Conservation (phyloP, 2,113 vertebrate species). For the Mormyrus lacerda region DNA sequence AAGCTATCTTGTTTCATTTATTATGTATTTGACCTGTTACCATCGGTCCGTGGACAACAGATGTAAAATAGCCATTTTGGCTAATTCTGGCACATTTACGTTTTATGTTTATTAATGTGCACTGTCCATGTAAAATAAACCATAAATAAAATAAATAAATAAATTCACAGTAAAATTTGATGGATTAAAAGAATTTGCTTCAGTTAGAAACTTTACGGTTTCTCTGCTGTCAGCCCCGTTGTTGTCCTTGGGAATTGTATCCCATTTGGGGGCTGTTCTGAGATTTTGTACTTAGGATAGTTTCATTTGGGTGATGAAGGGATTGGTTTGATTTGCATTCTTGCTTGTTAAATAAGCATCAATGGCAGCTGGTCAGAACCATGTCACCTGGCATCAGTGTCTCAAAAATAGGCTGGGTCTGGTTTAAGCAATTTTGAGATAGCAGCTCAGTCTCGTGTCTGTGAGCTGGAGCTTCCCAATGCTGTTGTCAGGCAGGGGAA, state of each 20-base stretch:
- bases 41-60: too few relatives aligned
- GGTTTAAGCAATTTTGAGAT: not conserved
- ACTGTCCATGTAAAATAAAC: too few relatives aligned
- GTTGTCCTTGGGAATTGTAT: constrained; percentile 11
- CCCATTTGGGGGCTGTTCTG: constrained; percentile 16
- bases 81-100: too few relatives aligned
- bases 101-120: too few relatives aligned
- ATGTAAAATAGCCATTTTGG: too few relatives aligned
- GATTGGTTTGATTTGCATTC: not conserved
- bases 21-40: too few relatives aligned
- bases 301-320: not conserved
- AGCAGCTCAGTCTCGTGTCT: not conserved
- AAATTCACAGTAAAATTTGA: constrained; percentile 33
- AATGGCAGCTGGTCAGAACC: not conserved
- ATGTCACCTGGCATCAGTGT: not conserved
- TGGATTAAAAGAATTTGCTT: constrained; percentile 19
- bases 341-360: constrained; percentile 1
- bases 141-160: too few relatives aligned
- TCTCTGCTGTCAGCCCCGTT: not conserved
- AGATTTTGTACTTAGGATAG: constrained; percentile 19
- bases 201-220: not conserved
- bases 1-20: too few relatives aligned
- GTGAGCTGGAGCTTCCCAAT: not conserved
- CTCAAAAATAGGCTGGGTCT: not conserved
- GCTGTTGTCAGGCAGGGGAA: not conserved